These are phyloP conservation scores for Aphis craccivora DNA, from an alignment of 1,140 invertebrate species.

Conservation along the genomic window DNA sequence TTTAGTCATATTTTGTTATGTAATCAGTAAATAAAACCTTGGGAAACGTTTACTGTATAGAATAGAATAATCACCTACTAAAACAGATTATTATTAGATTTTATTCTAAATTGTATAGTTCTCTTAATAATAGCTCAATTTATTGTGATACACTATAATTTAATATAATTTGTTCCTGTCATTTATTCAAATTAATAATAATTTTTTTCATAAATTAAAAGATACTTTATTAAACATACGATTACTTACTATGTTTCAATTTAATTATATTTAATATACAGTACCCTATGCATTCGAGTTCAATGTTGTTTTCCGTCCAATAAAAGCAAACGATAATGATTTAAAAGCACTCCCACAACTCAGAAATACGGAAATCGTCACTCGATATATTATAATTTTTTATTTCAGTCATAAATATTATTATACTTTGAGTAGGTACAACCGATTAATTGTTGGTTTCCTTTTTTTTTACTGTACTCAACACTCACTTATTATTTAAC, in stretches of 20 bases:
- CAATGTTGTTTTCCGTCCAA: background rate
- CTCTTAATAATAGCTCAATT: background rate
- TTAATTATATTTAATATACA: background rate
- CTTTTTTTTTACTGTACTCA: background rate
- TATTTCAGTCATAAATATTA: background rate
- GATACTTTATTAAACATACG: background rate
- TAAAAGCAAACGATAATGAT: conserved; percentile 15
- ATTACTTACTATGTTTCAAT: background rate
- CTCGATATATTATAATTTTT: background rate
- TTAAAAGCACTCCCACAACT: background rate
- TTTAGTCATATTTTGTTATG: background rate
- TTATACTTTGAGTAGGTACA: background rate
- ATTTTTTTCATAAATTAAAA: background rate
- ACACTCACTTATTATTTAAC: background rate
- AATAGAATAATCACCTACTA: background rate
- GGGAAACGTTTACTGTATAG: background rate
- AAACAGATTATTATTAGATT: background rate
- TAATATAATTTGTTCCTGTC: background rate
- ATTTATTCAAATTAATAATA: background rate
- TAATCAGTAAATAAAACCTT: background rate
- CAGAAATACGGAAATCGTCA: conserved; percentile 17
- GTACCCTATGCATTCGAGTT: background rate
- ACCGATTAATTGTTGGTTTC: background rate
- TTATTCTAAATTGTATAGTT: background rate
- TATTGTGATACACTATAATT: background rate